A percentile compares a stretch with the other conserved stretches of the same genome.
phyloP scores from a whole-genome alignment of 2,797 vertebrate genomes.

The Thamnophis elegans region DNA sequence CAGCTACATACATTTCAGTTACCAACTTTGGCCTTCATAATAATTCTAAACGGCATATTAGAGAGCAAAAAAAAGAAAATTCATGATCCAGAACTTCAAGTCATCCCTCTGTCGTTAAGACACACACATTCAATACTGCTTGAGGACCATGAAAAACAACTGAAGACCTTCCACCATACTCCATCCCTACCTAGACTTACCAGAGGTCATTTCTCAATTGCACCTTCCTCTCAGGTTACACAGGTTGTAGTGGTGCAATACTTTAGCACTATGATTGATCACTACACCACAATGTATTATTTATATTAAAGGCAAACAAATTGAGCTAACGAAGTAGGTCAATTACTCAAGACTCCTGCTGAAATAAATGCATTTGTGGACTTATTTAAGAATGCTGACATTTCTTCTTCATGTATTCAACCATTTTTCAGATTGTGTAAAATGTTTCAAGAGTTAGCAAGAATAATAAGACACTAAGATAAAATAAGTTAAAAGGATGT shows the following conservation, averaged over 20 bases:
- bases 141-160: neutral
- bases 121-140: neutral
- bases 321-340: neutral
- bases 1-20: neutral
- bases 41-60: neutral
- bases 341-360: neutral
- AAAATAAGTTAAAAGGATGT: conserved; percentile 64
- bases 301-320: neutral
- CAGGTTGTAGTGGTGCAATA: neutral
- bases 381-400: neutral
- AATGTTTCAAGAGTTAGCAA: conserved; percentile 28
- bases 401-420: neutral
- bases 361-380: neutral
- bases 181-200: neutral
- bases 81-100: neutral
- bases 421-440: neutral
- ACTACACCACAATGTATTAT: neutral
- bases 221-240: neutral
- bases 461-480: conserved; percentile 50
- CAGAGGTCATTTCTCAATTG: neutral
- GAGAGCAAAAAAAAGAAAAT: neutral
- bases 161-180: neutral
- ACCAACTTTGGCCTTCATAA: neutral
- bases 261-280: neutral
- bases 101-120: neutral